Base-by-base conservation (phyloP, 2,888 invertebrate genomes). In the Digitonthophagus gazella region DNA sequence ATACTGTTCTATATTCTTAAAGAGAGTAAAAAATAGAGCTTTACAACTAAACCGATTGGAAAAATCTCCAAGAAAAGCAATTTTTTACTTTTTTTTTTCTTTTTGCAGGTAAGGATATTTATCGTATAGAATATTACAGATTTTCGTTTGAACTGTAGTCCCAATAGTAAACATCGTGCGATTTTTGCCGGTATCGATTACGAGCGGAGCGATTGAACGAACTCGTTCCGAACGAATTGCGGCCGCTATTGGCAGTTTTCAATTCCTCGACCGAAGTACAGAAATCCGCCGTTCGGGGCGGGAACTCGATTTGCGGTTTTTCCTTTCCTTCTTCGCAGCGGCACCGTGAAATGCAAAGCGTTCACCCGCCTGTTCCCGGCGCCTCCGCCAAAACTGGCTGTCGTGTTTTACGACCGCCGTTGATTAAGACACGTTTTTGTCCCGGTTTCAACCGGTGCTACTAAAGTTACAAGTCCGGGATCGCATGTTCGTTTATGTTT, bases 241-340 rank as follows among this genome's bases (percentile, higher is more conserved):
- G n/a, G 6, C 16, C 20, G 61, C 61, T 15, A 61, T 61, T 61
- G 61, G 61, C 61, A 61, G 61, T 61, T 61, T 61, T 61, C 61
- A 61, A 61, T 61, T 61, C 19, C 19, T 61, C 28, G 28, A 20
- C 20, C 61, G 61, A n/a, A 61, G 20, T n/a, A 19, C 18, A 18
- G 61, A 61, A 19, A 19, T 18, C 61, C 19, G 61, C 61, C n/a
- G 61, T 20, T n/a, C n/a, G n/a, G n/a, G n/a, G n/a, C n/a, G n/a
- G n/a, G 19, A 61, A 61, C 61, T 61, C 61, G 61, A 61, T 61
- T 19, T 61, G 61, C 61, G 61, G 61, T 61, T 61, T 61, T 44
- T 44, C 28, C 28, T 44, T 44, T 44, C 28, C 6, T 44, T 44
- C 11, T 44, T 5, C 28, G 8, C 11, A 22, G 28, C 28, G 28